Evolutionary conservation across 2,797 vertebrate genomes (phyloP), one percentile per base, ranked within the genome.

Genomic region (Astyanax mexicanus): DNA sequence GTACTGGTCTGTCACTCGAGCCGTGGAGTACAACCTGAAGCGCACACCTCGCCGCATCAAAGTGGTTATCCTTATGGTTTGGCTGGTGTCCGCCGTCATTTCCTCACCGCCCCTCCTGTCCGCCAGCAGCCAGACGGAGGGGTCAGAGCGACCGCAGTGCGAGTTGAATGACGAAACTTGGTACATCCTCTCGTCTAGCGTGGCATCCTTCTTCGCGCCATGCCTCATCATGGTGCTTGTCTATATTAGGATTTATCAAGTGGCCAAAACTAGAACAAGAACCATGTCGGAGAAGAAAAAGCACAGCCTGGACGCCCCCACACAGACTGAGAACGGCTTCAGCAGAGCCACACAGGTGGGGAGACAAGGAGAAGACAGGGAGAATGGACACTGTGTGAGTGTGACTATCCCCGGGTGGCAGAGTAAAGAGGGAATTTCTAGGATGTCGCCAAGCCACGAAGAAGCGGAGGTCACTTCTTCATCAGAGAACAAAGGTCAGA

Each of bases 221-320:
- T 98, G 96, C 51, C 88, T 97, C 72, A 97, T 97, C 65, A 98
- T 98, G 96, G 93, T 97, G 72, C 90, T 96, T 0, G 96, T 98
- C n/a, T 98, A 98, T 9, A 45, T 95, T 54, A 90, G 94, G 79
- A 97, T 98, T 82, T 98, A 98, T 72, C 88, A 96, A 75, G 96
- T 97, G 0, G 96, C 96, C 25, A 96, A 93, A 73, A 91, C 89
- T 66, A 93, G 94, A 17, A 91, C 91, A 0, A 51, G 76, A 32
- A 73, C 70, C 2, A 38, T 57, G 37, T 72, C 83, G 66, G 81
- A 91, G 81, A 75, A 74, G 81, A 75, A 74, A 1, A 81, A 83
- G 44, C 51, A 45, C 0, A 52, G 35, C 10, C 57, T 60, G 27
- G 70, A 77, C 0, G 38, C 58, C 15, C 13, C 13, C 0, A 6